Evolutionary conservation across 1,140 invertebrate species (phyloP).

Genomic region (Hycleus cichorii): DNA sequence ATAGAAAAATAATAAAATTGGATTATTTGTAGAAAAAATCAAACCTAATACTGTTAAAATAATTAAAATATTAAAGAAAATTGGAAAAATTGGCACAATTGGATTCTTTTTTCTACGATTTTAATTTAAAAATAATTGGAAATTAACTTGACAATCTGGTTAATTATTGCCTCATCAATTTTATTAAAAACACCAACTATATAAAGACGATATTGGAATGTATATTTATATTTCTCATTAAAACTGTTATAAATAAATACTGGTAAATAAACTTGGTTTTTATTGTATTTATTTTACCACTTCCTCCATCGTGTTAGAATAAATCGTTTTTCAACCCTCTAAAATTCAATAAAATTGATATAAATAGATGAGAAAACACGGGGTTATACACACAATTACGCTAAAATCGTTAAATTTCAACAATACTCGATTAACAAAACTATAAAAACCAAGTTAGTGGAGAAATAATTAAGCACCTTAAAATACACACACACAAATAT

Average conservation of each 20-base stretch:
- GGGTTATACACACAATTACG: too few species aligned
- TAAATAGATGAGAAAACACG: too few species aligned
- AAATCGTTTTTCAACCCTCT: conserved; percentile 10
- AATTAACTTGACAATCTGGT: too few species aligned
- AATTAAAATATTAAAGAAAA: too few species aligned
- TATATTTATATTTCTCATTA: neutral
- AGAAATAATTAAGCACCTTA: neutral
- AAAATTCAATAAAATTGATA: neutral
- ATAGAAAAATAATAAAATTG: too few species aligned
- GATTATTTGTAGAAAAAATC: too few species aligned
- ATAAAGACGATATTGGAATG: neutral
- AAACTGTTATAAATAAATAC: neutral
- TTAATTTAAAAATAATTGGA: too few species aligned
- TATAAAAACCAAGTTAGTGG: conserved; percentile 17
- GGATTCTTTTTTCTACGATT: too few species aligned
- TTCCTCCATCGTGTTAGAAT: conserved; percentile 13
- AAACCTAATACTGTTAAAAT: too few species aligned
- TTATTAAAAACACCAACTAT: neutral
- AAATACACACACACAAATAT: conserved; percentile 1
- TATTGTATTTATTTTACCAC: conserved; percentile 11
- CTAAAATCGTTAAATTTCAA: too few species aligned
- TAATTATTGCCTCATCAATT: neutral
- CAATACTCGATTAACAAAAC: neutral
- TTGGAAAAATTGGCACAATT: too few species aligned
- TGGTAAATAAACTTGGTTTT: conserved; percentile 13